Conservation (phyloP, 64 coral and sea anemone genomes). For the Pocillopora damicornis region DNA sequence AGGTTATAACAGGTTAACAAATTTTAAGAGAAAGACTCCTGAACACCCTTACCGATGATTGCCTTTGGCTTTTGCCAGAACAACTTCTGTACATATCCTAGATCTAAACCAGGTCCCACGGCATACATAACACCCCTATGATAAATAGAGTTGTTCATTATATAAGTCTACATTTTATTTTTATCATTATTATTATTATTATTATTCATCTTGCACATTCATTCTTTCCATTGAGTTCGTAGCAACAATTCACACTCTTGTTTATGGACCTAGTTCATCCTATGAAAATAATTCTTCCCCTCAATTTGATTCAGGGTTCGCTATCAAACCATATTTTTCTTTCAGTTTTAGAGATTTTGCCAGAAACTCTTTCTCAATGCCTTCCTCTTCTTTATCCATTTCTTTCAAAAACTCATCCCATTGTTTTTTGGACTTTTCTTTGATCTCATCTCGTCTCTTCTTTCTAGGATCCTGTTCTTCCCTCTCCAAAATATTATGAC, state of each 20-base stretch:
- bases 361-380: conserved; percentile 72
- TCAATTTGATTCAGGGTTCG: background rate
- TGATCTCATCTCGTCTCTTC: conserved; percentile 51
- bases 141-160: no score
- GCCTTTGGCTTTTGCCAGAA: no score
- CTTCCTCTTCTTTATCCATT: conserved; percentile 72
- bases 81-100: no score
- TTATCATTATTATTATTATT: no score
- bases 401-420: conserved; percentile 83
- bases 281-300: background rate
- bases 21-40: no score
- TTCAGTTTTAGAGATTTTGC: conserved; percentile 66
- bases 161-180: no score
- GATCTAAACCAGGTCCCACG: no score
- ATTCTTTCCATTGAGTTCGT: no score
- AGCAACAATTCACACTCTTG: background rate
- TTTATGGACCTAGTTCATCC: background rate
- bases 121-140: no score
- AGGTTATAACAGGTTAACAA: no score
- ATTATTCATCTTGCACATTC: no score
- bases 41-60: no score
- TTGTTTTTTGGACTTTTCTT: conserved; percentile 59
- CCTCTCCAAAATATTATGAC: conserved; percentile 80
- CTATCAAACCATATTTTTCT: conserved; percentile 65
- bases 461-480: conserved; percentile 63